Conservation (phyloP, 2,888 invertebrate genomes). For the Brachyptera risi region DNA sequence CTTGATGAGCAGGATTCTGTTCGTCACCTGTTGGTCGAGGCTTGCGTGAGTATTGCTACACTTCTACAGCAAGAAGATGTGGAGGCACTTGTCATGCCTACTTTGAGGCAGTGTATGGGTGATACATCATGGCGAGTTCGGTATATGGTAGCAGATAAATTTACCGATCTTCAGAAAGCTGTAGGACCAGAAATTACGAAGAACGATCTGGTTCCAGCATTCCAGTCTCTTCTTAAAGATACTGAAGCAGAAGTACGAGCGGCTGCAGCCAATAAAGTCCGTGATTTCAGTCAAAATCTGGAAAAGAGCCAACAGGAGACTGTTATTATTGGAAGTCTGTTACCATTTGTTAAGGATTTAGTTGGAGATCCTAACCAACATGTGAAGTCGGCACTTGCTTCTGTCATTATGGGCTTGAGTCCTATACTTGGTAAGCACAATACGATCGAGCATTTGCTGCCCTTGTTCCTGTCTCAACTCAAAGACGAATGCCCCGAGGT, state of each 20-base stretch:
- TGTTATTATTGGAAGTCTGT: constrained; percentile 92
- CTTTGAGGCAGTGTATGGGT: constrained; percentile 84
- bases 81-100: constrained; percentile 91
- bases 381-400: constrained; percentile 96
- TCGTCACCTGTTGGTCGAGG: constrained; percentile 92
- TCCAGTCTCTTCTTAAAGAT: constrained; percentile 91
- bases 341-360: constrained; percentile 95
- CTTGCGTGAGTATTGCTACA: constrained; percentile 91
- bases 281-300: constrained; percentile 93
- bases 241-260: constrained; percentile 98
- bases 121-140: constrained; percentile 80
- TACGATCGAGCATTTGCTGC: constrained; percentile 94
- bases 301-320: constrained; percentile 84
- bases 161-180: constrained; percentile 86
- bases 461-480: constrained; percentile 91
- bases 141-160: constrained; percentile 85
- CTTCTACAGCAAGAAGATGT: constrained; percentile 78
- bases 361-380: constrained; percentile 98
- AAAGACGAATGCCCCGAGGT: constrained; percentile 99
- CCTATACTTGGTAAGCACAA: constrained; percentile 96
- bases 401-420: constrained; percentile 98
- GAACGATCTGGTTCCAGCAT: constrained; percentile 88
- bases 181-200: constrained; percentile 95
- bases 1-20: constrained; percentile 98
- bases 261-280: constrained; percentile 90